These are phyloP conservation scores for Erannis defoliaria DNA, from an alignment of 2,888 invertebrate genomes.

Conservation along the genomic window DNA sequence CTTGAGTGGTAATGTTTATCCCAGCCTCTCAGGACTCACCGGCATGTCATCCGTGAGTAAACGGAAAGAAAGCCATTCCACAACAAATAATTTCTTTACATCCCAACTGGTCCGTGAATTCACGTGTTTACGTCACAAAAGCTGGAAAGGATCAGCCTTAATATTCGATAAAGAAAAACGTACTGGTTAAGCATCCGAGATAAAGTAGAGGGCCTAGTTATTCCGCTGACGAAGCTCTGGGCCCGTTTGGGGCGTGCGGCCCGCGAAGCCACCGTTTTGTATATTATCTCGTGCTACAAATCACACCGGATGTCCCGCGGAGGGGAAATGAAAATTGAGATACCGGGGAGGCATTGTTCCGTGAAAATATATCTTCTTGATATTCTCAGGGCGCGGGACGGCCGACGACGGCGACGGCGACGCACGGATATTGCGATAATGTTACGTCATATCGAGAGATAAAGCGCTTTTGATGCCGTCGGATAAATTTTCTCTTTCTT, in stretches of 20 bases:
- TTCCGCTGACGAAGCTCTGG: conserved; percentile 72
- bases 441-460: conserved; percentile 77
- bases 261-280: conserved; percentile 82
- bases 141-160: conserved; percentile 54
- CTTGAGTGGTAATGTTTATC: conserved; percentile 42
- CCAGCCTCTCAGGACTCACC: conserved; percentile 31
- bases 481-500: conserved; percentile 73
- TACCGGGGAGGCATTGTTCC: conserved; percentile 84
- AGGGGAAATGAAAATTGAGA: conserved; percentile 86
- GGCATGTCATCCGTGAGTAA: conserved; percentile 31
- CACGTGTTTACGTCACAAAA: conserved; percentile 41
- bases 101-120: conserved; percentile 33
- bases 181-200: conserved; percentile 66
- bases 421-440: conserved; percentile 82
- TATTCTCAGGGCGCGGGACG: conserved; percentile 79
- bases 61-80: conserved; percentile 33
- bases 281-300: conserved; percentile 85
- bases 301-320: conserved; percentile 82
- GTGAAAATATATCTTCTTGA: conserved; percentile 85
- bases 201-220: conserved; percentile 72
- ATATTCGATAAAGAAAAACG: conserved; percentile 66
- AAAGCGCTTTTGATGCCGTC: conserved; percentile 74
- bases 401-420: conserved; percentile 64
- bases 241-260: conserved; percentile 52
- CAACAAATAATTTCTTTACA: conserved; percentile 39